Percentiles rank a stretch among this genome's conserved stretches.
Evolutionary conservation across 2,113 vertebrate species (phyloP).

Genomic region (Bos indicus): DNA sequence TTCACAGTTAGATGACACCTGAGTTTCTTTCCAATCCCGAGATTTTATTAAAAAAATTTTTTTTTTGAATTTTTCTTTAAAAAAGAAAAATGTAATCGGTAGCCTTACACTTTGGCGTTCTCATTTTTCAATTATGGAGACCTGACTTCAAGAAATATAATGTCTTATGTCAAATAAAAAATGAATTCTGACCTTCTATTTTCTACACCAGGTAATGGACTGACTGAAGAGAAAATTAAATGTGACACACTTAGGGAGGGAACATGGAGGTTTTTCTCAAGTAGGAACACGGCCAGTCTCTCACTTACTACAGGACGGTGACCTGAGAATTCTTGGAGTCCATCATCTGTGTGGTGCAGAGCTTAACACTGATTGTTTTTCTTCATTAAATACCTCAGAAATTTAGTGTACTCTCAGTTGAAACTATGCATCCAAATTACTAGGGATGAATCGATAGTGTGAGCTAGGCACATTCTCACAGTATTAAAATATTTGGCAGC

Average conservation of each 20-base stretch:
- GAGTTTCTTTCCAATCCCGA: not conserved
- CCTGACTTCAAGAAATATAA: not conserved
- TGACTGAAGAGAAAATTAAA: not conserved
- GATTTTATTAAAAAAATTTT: not conserved
- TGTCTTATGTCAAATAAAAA: slow-evolving; percentile 1
- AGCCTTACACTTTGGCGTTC: not conserved
- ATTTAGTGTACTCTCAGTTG: not conserved
- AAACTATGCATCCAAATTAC: not conserved
- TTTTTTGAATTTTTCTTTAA: not conserved
- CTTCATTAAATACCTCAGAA: not conserved
- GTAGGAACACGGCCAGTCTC: accelerated
- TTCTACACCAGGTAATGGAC: not conserved
- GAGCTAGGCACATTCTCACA: too few species aligned
- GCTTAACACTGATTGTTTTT: not conserved
- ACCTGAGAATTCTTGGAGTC: too few species aligned
- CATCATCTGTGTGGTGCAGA: accelerated
- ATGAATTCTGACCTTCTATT: slow-evolving; percentile 30
- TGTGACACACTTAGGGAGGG: not conserved
- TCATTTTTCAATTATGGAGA: slow-evolving; percentile 13
- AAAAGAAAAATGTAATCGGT: not conserved
- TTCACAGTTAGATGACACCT: not conserved
- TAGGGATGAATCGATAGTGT: not conserved
- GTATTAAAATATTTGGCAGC: not conserved
- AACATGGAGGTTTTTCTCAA: too few species aligned
- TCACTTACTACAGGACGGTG: accelerated